Conservation (phyloP, 2,113 vertebrate species). For the Apodemus speciosus region DNA sequence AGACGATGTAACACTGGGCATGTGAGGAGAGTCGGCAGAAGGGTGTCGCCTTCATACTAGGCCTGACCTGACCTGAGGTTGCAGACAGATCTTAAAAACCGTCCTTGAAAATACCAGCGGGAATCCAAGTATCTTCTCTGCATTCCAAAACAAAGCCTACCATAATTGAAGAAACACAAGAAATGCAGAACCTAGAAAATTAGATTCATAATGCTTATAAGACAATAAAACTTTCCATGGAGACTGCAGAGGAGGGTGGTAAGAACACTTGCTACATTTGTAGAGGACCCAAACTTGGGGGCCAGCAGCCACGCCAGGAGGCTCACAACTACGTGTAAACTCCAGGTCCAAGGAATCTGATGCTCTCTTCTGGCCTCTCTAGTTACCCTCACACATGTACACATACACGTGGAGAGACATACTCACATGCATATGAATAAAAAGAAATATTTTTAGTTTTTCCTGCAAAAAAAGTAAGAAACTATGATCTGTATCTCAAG, state of each 20-base stretch:
- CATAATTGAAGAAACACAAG: neutral
- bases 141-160: neutral
- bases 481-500: neutral
- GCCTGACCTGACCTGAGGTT: neutral
- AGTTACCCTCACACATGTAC: neutral
- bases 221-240: neutral
- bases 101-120: neutral
- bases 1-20: neutral
- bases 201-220: neutral
- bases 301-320: neutral
- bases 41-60: neutral
- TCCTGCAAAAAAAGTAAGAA: neutral
- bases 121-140: constrained; percentile 7
- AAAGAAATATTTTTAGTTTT: neutral
- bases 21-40: neutral
- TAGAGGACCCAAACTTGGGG: neutral
- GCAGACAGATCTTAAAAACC: constrained; percentile 19
- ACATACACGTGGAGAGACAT: neutral
- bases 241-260: neutral
- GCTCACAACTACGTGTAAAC: neutral
- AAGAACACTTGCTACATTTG: neutral
- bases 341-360: no score
- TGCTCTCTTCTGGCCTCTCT: neutral
- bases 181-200: constrained; percentile 8
- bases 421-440: neutral